Conservation (phyloP, 2,888 invertebrate genomes). For the Teleogryllus oceanicus region DNA sequence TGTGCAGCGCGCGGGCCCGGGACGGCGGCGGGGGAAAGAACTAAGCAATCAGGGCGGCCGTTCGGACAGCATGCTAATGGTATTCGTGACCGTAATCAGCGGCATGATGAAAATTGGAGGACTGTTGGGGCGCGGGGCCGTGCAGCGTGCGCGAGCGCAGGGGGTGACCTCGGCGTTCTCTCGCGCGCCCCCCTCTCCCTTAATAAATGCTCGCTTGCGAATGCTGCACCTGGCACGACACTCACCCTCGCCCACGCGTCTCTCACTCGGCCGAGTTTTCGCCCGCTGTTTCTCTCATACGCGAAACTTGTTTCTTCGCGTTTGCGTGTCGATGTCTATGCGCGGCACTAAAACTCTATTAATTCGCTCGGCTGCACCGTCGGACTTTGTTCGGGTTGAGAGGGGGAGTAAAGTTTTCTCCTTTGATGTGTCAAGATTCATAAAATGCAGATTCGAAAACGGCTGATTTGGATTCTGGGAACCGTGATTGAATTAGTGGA, state of each 20-base stretch:
- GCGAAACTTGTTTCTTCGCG: neutral
- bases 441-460: too few relatives aligned
- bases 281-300: neutral
- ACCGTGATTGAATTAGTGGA: too few relatives aligned
- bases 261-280: too few relatives aligned
- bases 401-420: too few relatives aligned
- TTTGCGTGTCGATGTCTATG: neutral
- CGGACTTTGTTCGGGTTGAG: too few relatives aligned
- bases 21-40: neutral
- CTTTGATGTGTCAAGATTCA: too few relatives aligned
- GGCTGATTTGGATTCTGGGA: too few relatives aligned
- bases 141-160: neutral
- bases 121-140: neutral
- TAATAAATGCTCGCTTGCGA: neutral
- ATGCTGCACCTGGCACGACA: neutral
- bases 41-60: neutral
- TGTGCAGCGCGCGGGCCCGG: too few relatives aligned
- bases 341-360: too few relatives aligned
- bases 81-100: conserved; percentile 1
- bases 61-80: neutral
- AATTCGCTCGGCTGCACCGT: too few relatives aligned
- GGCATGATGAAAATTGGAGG: conserved; percentile 9
- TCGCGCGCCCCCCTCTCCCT: neutral
- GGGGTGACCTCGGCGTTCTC: neutral
- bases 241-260: neutral